Base-by-base conservation (phyloP, 2,888 invertebrate genomes). In the Andrena minutula region DNA sequence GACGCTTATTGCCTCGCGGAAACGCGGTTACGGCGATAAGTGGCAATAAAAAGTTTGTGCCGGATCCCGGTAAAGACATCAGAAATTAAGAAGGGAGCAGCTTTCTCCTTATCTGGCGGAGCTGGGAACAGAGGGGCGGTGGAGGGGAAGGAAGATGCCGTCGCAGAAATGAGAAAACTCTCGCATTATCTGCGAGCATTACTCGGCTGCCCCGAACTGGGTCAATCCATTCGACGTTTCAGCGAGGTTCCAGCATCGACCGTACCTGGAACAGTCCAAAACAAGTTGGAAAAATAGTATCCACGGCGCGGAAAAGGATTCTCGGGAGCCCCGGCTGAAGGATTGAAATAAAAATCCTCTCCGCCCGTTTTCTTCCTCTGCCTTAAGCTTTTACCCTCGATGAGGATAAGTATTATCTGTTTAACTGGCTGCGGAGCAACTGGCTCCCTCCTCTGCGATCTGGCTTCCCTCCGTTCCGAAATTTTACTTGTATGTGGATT, bases 241-340 rank as follows among this genome's bases (percentile, higher is more conserved):
- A 60, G 69, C 47, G 61, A 68, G 84, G 61, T 26, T 76, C 78
- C 76, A 66, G 70, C 69, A 69, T 78, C 84, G 79, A 86, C 79
- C 85, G 71, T 82, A 82, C 82, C 78, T 80, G 75, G 77, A 79
- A 84, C 66, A 73, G 72, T 83, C 77, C 83, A 75, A 82, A 82
- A 83, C 78, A 83, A 86, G 79, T 82, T 86, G 85, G 86, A 79
- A 83, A 86, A 85, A 86, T 78, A 82, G 69, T 77, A 75, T 75
- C 63, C 75, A 26, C 28, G 23, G 60, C 72, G 68, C 35, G 61
- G 51, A 56, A 73, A 81, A 53, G 78, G 68, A 82, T 78, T 66
- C 81, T 65, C 60, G 56, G 69, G 66, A 80, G 76, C 84, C 49
- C 4, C 61, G 28, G 41, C 20, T 63, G 63, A 79, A 58, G 60